These are phyloP conservation scores for Sebastes elongatus DNA, from an alignment of 2,797 vertebrate species.

Conservation along the genomic window DNA sequence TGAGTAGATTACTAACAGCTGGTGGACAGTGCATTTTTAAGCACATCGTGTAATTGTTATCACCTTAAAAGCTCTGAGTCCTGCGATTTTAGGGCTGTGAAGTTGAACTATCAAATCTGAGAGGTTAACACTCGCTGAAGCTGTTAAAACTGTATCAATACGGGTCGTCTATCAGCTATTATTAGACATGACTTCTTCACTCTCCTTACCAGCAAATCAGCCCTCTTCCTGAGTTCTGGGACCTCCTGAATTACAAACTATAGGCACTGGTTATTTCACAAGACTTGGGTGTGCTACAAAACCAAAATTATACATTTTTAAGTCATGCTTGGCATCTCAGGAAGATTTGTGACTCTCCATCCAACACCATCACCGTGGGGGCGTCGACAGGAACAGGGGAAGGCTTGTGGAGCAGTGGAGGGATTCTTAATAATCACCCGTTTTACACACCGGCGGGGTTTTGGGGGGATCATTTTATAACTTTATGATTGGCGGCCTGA, in stretches of 20 bases:
- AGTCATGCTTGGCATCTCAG: conserved; percentile 3
- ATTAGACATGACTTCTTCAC: not conserved
- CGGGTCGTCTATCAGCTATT: not conserved
- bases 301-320: conserved; percentile 9
- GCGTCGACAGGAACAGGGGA: conserved; percentile 7
- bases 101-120: not conserved
- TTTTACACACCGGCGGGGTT: conserved; percentile 26
- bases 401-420: conserved; percentile 17
- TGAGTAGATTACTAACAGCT: not conserved
- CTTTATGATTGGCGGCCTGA: conserved; percentile 21
- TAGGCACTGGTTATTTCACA: conserved; percentile 2
- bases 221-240: not conserved
- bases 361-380: not conserved
- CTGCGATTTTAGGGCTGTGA: not conserved
- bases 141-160: not conserved
- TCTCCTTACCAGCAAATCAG: not conserved
- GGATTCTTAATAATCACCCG: conserved; percentile 31
- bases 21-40: not conserved
- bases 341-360: conserved; percentile 27
- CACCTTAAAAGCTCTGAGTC: not conserved
- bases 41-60: not conserved
- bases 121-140: not conserved
- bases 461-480: conserved; percentile 42
- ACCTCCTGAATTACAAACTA: conserved; percentile 1
- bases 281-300: conserved; percentile 15